Evolutionary conservation across 2,888 invertebrate genomes (phyloP), one percentile per base, ranked within the genome.

Genomic region (Cheiracanthium punctorium): DNA sequence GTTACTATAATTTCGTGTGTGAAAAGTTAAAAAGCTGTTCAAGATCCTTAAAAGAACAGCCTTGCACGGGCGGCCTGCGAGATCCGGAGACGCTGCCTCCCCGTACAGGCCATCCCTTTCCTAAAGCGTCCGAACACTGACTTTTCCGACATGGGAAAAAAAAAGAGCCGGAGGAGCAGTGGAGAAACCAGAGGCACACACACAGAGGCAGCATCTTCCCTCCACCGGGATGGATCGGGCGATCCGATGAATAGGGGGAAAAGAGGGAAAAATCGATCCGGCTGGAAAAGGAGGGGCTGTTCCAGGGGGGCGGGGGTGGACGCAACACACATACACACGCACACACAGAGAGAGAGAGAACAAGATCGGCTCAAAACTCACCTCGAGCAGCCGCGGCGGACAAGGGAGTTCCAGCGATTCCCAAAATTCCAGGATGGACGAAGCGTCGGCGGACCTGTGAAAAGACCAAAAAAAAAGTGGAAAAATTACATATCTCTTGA

Each of bases 381-480:
- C 87, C 81, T 87, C 87, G 43, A 87, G 76, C 73, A 87, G 67
- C 30, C 67, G 80, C 58, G 77, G 81, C 72, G 81, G 67, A 37
- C 87, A 87, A 58, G 87, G 67, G 67, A 87, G 37, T 73, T 87
- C 87, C 77, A 91, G 89, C 33, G 90, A 90, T 77, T 91, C 91
- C 92, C 91, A 92, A 2, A 91, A 89, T 82, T 91, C 91, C 71
- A 91, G 89, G 29, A 92, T 90, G 52, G 90, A 90, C 24, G 91
- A 91, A 64, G 91, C 89, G 75, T 90, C 90, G 37, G 91, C 91
- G 90, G 90, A 91, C 41, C 92, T 92, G 89, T 65, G 87, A 82
- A 74, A 20, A 77, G 58, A 33, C 4, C 12, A 72, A 58, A 70
- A 32, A 64, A 58, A 33, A 30, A n/a, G n/a, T n/a, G n/a, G n/a